These are phyloP conservation scores for Podarcis muralis DNA, from an alignment of 2,113 vertebrate genomes.

Conservation along the genomic window DNA sequence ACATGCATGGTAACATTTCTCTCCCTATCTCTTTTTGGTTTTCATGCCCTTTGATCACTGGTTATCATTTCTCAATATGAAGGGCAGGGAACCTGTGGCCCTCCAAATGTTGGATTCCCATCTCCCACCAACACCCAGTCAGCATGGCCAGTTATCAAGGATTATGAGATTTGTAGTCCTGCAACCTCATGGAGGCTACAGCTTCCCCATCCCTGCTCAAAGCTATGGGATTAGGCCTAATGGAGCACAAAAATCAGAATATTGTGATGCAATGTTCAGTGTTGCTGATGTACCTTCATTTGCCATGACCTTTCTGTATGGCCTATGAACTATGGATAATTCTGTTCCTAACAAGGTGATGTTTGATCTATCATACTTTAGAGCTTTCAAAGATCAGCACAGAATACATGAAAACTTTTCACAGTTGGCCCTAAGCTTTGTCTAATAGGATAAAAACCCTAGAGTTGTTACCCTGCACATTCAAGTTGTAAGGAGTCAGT, in stretches of 20 bases:
- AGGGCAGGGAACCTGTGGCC: not conserved
- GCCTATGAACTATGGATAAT: fast-evolving
- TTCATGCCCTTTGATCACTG: not conserved
- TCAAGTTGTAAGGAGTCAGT: not conserved
- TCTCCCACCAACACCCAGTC: no score
- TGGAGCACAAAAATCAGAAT: fast-evolving
- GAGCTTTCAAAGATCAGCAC: not conserved
- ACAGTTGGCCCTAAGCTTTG: not conserved
- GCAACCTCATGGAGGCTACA: no score
- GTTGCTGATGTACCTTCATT: not conserved
- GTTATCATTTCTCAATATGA: not conserved
- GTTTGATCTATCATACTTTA: not conserved
- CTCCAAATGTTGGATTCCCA: not conserved
- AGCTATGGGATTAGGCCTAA: not conserved
- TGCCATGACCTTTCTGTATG: not conserved
- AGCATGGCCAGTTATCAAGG: no score
- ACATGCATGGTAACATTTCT: not conserved
- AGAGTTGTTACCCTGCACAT: not conserved
- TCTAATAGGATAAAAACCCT: not conserved
- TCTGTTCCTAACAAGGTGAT: not conserved
- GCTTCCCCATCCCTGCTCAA: no score
- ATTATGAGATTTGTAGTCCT: no score
- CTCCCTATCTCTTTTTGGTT: not conserved
- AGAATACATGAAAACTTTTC: not conserved
- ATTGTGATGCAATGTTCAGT: not conserved